Conservation (phyloP, 1,140 invertebrate genomes). For the Thalassaphorura encarpata region DNA sequence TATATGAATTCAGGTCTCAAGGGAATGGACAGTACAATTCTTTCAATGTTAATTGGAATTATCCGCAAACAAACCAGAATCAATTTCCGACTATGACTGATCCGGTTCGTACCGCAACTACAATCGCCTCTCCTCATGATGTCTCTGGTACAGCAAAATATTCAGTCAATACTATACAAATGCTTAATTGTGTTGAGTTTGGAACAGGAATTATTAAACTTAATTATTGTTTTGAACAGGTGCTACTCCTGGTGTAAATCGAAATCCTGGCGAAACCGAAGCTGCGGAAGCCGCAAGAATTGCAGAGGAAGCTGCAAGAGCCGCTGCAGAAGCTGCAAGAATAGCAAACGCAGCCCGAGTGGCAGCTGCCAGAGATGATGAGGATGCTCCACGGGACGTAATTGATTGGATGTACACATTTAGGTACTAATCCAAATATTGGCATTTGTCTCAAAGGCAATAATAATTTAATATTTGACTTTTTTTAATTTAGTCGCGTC, state of each 20-base stretch:
- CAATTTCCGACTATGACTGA: background rate
- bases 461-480: too few species aligned
- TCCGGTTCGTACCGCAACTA: background rate
- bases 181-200: too few species aligned
- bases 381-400: constrained; percentile 26
- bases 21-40: too few species aligned
- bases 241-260: background rate
- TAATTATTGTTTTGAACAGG: background rate
- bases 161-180: too few species aligned
- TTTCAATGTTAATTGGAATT: background rate
- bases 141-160: too few species aligned
- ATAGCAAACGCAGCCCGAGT: background rate
- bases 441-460: too few species aligned
- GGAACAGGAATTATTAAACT: background rate
- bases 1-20: background rate
- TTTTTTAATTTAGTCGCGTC: constrained; percentile 21
- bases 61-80: background rate
- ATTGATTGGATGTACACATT: constrained; percentile 32
- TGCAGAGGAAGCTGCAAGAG: background rate
- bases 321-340: background rate
- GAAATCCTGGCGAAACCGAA: constrained; percentile 3
- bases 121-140: background rate
- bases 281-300: background rate
- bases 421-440: too few species aligned
- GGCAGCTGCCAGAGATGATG: constrained; percentile 18